phyloP scores from a whole-genome alignment of 2,113 vertebrate species.

The Oncorhynchus mykiss region DNA sequence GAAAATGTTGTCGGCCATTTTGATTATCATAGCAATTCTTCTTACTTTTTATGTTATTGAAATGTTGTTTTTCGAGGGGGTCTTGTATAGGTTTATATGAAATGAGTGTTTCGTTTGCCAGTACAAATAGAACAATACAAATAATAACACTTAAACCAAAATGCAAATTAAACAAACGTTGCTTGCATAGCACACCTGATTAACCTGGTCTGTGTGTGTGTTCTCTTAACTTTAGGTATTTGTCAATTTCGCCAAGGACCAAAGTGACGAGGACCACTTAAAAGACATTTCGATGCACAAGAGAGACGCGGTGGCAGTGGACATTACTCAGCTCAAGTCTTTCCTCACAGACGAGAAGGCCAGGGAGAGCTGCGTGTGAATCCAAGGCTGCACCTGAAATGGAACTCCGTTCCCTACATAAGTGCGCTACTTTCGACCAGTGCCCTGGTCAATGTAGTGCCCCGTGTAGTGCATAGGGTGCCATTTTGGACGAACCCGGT shows the following conservation, averaged over 20 bases:
- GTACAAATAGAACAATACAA: no score
- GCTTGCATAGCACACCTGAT: not conserved
- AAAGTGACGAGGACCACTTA: slow-evolving; percentile 96
- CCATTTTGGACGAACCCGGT: not conserved
- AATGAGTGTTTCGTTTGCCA: no score
- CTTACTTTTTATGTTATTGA: no score
- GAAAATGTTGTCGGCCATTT: not conserved
- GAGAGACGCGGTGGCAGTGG: slow-evolving; percentile 87
- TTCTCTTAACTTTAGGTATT: slow-evolving; percentile 81
- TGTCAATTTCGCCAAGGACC: slow-evolving; percentile 99
- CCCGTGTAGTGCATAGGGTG: no score
- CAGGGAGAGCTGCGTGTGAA: slow-evolving; percentile 93
- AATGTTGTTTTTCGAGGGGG: no score
- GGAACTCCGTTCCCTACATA: not conserved
- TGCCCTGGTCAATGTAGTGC: no score
- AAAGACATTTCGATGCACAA: slow-evolving; percentile 92
- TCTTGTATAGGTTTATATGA: not conserved
- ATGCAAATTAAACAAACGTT: not conserved
- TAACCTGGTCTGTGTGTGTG: slow-evolving; percentile 11
- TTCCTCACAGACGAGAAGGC: slow-evolving; percentile 87
- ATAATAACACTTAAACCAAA: not conserved
- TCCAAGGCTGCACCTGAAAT: slow-evolving; percentile 30
- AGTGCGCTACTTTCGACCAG: no score
- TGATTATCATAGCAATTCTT: not conserved
- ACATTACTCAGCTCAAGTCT: slow-evolving; percentile 83